These are phyloP conservation scores for Rhinogobio ventralis DNA, from an alignment of 2,797 vertebrate genomes.

Conservation along the genomic window DNA sequence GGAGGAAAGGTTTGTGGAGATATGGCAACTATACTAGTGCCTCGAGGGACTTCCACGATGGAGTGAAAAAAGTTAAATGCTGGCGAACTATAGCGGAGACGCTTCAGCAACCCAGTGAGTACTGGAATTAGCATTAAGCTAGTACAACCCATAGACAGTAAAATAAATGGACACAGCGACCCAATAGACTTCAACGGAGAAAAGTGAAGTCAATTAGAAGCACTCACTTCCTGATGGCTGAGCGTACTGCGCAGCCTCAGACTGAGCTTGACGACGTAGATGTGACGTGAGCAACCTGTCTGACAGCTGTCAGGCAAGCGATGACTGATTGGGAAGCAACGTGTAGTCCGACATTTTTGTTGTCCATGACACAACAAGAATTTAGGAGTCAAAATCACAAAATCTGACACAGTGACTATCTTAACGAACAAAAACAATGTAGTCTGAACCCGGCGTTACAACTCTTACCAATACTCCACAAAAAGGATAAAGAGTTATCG, in stretches of 20 bases:
- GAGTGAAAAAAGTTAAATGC: background rate
- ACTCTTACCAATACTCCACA: slow-evolving; percentile 3
- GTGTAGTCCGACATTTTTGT: background rate
- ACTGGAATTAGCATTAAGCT: background rate
- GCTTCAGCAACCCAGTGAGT: background rate
- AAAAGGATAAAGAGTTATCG: slow-evolving; percentile 56
- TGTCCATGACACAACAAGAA: background rate
- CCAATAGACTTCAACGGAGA: too few species aligned
- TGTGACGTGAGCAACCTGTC: too few species aligned
- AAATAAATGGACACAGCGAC: too few species aligned
- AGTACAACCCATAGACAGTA: too few species aligned
- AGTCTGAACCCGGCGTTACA: background rate
- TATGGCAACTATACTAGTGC: background rate
- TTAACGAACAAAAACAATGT: background rate
- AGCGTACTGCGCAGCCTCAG: too few species aligned
- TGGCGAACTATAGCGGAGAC: background rate
- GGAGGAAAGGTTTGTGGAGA: background rate
- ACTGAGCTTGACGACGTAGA: too few species aligned
- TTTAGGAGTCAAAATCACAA: background rate
- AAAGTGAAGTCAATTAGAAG: too few species aligned
- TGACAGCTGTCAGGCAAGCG: too few species aligned
- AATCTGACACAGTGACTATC: background rate
- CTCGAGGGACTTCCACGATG: background rate
- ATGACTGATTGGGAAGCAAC: background rate
- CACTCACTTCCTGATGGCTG: too few species aligned